Evolutionary conservation across 1,140 invertebrate genomes (phyloP).

Genomic region (Ceratitis capitata): DNA sequence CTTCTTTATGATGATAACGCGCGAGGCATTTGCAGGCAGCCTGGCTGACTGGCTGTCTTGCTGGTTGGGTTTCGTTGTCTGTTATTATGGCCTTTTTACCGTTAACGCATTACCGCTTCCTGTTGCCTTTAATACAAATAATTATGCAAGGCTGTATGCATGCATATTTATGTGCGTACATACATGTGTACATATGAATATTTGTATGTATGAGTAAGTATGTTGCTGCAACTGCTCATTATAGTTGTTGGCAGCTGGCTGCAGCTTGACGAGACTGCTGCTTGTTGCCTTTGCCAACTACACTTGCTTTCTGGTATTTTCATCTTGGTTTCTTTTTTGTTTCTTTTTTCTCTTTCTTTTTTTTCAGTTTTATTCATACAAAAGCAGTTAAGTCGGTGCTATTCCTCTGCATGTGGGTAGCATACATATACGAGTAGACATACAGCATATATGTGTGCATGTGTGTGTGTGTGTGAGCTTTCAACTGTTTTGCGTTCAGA

Average conservation of each 20-base stretch:
- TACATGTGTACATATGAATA: background rate
- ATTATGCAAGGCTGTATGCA: background rate
- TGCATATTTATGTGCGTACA: background rate
- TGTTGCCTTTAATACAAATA: background rate
- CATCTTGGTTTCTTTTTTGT: background rate
- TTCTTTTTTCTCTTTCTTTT: background rate
- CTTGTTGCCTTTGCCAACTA: background rate
- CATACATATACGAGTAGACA: background rate
- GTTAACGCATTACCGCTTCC: slow-evolving; percentile 14
- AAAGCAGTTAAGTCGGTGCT: background rate
- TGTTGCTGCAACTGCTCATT: background rate
- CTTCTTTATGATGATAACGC: background rate
- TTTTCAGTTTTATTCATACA: background rate
- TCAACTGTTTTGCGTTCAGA: background rate
- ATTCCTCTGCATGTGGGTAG: no score
- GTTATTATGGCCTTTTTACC: slow-evolving; percentile 20
- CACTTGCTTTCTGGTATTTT: background rate
- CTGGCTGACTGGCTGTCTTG: background rate
- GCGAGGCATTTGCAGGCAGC: no score
- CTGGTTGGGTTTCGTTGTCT: background rate
- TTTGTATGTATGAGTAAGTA: background rate
- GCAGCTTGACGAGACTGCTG: background rate
- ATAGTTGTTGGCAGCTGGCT: background rate
- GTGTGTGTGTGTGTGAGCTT: background rate
- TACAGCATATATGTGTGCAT: background rate